A percentile compares a stretch with the other conserved stretches of the same genome.
Evolutionary conservation across 2,888 invertebrate genomes (phyloP).

Genomic region (Gibbula magus): DNA sequence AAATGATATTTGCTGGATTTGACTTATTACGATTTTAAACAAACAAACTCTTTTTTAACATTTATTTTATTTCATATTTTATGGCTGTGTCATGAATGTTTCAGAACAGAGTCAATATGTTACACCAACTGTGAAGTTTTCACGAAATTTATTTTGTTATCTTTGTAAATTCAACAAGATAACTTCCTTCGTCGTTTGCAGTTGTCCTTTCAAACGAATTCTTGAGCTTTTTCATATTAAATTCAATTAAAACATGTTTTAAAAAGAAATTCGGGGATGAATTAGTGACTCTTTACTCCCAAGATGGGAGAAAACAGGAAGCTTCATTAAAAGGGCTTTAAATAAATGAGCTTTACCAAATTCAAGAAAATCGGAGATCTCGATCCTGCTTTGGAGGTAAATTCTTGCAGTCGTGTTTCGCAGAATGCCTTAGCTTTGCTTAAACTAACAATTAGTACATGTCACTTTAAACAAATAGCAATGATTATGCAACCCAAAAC

Average conservation of each 20-base stretch:
- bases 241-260: constrained; percentile 6
- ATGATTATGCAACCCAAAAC: too few relatives aligned
- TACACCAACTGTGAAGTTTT: neutral
- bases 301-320: neutral
- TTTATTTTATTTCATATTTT: too few relatives aligned
- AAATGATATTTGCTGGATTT: too few relatives aligned
- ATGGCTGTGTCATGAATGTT: too few relatives aligned
- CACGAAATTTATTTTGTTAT: neutral
- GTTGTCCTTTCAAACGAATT: neutral
- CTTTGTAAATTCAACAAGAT: constrained; percentile 5
- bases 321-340: neutral
- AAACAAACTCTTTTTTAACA: too few relatives aligned
- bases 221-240: neutral
- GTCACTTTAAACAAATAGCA: too few relatives aligned
- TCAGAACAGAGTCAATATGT: neutral
- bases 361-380: too few relatives aligned
- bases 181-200: neutral
- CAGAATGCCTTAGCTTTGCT: too few relatives aligned
- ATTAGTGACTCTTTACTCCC: neutral
- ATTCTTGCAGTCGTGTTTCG: too few relatives aligned
- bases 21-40: too few relatives aligned
- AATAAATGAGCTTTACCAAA: neutral
- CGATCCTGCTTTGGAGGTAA: too few relatives aligned
- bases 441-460: too few relatives aligned
- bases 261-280: neutral